Base-by-base conservation (phyloP, 2,888 invertebrate genomes). In the Amphiduros pacificus region DNA sequence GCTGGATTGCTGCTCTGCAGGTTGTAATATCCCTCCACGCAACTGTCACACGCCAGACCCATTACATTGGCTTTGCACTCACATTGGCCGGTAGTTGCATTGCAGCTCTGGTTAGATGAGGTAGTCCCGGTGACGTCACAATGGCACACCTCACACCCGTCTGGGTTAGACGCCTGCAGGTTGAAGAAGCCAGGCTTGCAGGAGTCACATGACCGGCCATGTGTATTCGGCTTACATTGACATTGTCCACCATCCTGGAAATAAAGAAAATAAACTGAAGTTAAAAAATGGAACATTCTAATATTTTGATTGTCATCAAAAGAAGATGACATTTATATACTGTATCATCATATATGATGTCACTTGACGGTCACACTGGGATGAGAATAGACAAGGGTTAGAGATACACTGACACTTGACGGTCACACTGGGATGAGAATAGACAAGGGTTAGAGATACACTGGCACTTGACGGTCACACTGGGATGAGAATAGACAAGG, bases 41-140 rank as follows among this genome's bases (percentile, higher is more conserved):
- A 73, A 17, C 28, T 52, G 48, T 68, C 68, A 67, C 73, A 73
- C 24, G 11, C 31, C 14, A n/a, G 24, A 9, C 72, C 72, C 31
- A 55, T 57, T 36, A 74, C 72, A 55, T 68, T 61, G 0, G 48
- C 20, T 55, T 71, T 74, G 61, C 74, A 74, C 1, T 24, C 50
- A 50, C 74, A 74, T 44, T 55, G 58, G 5, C 71, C 72, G 20
- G 57, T 48, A 5, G 27, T 28, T 32, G n/a, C 29, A 41, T 56
- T 2, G 40, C 56, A 56, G 36, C 49, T 17, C 49, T 54, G 6
- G 36, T 9, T 32, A 9, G 20, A 32, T 9, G 32, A 6, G 9
- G 9, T 44, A 48, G 49, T 55, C n/a, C 60, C 60, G 3, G 26
- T n/a, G 4, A 27, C 4, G 54, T 59, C 28, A 26, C 62, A 62